Evolutionary conservation across 2,113 vertebrate genomes (phyloP), one percentile per base, ranked within the genome.

Genomic region (Etheostoma spectabile): DNA sequence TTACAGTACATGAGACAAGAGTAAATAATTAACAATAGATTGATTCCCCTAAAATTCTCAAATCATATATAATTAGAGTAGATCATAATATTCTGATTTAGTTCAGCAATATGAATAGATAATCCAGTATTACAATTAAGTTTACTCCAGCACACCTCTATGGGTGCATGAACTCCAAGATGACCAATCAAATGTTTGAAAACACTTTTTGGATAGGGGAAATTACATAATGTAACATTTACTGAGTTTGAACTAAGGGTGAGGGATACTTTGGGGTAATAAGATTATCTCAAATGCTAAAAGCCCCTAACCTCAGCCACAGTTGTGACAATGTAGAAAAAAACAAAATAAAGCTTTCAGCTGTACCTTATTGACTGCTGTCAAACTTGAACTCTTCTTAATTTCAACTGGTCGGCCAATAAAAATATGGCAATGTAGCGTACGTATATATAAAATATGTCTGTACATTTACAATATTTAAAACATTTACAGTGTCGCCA

Each of bases 371-470:
- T 67, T 69, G 77, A 84, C 74, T 79, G 49, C 73, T 73, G 68
- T 85, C 82, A 82, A 66, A 85, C 51, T 71, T 85, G 33, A 46
- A 65, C 77, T 79, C 82, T 83, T 81, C 72, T 74, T 81, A 46
- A 77, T 90, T 90, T 89, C 46, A 73, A 78, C 80, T 79, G 38
- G 52, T 83, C 75, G 3, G 85, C 91, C 88, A 95, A 93, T 90
- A 93, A 93, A 95, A 95, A 95, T 94, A 94, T 94, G 93, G 92
- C 92, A 86, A 94, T 90, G 91, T 84, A 38, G 86, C 85, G 74
- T 92, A 88, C 42, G 80, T 95, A 95, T 95, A 95, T 95, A 95
- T 79, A 96, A 96, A 96, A 95, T 95, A 95, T 93, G 91, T 95
- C 94, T 95, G 86, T 95, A 94, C 91, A 95, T 94, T 90, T 95